A percentile compares a stretch with the other conserved stretches of the same genome.
phyloP scores from a whole-genome alignment of 2,113 vertebrate species.

The Zosterops japonicus region DNA sequence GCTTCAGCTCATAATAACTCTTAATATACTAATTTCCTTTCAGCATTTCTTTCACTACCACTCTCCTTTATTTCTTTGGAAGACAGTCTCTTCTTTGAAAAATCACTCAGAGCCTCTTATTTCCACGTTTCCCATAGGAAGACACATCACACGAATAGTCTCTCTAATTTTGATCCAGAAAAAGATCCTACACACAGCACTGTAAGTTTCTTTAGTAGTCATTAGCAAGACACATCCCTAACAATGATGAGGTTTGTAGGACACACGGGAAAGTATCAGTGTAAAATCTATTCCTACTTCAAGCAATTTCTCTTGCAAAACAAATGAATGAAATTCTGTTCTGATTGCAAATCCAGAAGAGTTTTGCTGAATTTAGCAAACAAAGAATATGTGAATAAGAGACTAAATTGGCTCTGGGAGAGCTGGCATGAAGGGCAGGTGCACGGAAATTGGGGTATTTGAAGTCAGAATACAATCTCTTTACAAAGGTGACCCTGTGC shows the following conservation, averaged over 20 bases:
- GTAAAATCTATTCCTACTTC: background rate
- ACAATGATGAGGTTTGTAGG: background rate
- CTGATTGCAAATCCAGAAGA: background rate
- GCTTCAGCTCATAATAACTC: background rate
- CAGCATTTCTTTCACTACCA: background rate
- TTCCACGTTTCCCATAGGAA: background rate
- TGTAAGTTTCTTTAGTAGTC: background rate
- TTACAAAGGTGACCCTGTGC: background rate
- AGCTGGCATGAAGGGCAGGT: background rate
- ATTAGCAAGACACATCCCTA: background rate
- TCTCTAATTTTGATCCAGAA: background rate
- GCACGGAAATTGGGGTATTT: background rate
- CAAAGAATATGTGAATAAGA: background rate
- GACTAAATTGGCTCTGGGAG: background rate
- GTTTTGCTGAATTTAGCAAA: background rate
- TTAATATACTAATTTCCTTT: background rate
- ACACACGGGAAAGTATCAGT: background rate
- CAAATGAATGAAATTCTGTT: background rate
- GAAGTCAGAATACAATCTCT: background rate
- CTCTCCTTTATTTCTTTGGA: background rate
- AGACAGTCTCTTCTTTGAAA: background rate
- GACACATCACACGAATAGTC: background rate
- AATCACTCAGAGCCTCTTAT: background rate
- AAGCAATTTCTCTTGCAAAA: background rate
- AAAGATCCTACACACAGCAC: background rate